Base-by-base conservation (phyloP, 2,888 invertebrate genomes). In the Pseudolycoriella hygida region DNA sequence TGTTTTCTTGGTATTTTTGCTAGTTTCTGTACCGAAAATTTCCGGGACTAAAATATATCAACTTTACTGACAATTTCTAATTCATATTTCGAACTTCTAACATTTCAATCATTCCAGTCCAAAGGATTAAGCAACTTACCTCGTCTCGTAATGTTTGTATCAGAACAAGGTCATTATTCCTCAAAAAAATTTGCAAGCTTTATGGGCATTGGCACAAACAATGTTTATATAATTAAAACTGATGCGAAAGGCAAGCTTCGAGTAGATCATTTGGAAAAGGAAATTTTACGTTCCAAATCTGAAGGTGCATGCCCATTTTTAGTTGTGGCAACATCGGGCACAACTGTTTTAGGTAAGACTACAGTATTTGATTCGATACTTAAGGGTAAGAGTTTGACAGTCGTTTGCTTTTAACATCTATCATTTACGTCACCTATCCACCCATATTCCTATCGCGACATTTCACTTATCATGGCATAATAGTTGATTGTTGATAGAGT, bases 81-180 rank as follows among this genome's bases (percentile, higher is more conserved):
- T n/a, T n/a, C n/a, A n/a, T n/a, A n/a, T n/a, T n/a, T n/a, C n/a
- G n/a, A n/a, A n/a, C n/a, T n/a, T n/a, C n/a, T n/a, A n/a, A n/a
- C n/a, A n/a, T n/a, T n/a, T n/a, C n/a, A 20, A 19, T 38, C 51
- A 3, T 38, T 65, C 64, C 66, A 81, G 80, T 70, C 63, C 52
- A 72, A 74, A 60, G 87, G 88, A 1, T 69, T 85, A 2, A 76
- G 76, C 55, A 73, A 73, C 1, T 66, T 77, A 2, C 79, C 82
- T 3, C 74, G 77, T 32, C 62, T 90, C 50, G 79, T 86, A 1
- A 63, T 89, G 2, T 89, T 86, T 60, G 84, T 87, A 2, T 92
- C 90, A 1, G 83, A 83, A 58, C 84, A 90, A 52, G 87, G 89
- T 4, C 93, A 94, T 62, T 93, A 92, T 59, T 93, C 92, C 1